phyloP scores from a whole-genome alignment of 2,113 vertebrate species.

The Gallinago jamesoni region DNA sequence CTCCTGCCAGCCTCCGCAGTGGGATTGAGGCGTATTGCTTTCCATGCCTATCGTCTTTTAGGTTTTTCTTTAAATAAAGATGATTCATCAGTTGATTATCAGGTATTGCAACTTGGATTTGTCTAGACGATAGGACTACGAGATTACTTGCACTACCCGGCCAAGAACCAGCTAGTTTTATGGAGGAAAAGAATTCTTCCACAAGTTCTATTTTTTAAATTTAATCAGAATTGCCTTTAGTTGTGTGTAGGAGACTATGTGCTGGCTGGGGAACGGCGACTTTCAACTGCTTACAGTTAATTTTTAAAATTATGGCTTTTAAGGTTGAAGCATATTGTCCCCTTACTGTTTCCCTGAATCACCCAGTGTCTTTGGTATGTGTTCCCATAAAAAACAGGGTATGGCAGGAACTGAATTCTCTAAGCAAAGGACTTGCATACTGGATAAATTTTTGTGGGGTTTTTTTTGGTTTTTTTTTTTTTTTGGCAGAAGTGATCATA shows the following conservation, averaged over 20 bases:
- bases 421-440: not conserved
- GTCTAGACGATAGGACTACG: fast-evolving
- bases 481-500: not conserved
- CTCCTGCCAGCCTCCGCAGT: not conserved
- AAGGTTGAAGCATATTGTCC: not conserved
- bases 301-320: not conserved
- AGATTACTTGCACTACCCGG: not conserved
- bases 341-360: not conserved
- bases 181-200: not conserved
- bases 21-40: not conserved
- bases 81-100: not conserved
- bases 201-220: not conserved
- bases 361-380: not conserved
- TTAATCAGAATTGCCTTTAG: not conserved
- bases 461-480: not conserved
- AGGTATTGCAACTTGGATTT: not conserved
- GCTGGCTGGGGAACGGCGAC: not conserved
- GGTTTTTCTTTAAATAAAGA: not conserved
- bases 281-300: not conserved
- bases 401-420: not conserved
- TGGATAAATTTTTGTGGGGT: not conserved
- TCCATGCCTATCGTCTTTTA: not conserved
- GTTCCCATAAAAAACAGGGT: not conserved
- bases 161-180: not conserved
- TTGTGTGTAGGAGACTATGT: not conserved